A percentile compares a stretch with the other conserved stretches of the same genome.
phyloP scores from a whole-genome alignment of 2,113 vertebrate genomes.

The Zingel zingel region DNA sequence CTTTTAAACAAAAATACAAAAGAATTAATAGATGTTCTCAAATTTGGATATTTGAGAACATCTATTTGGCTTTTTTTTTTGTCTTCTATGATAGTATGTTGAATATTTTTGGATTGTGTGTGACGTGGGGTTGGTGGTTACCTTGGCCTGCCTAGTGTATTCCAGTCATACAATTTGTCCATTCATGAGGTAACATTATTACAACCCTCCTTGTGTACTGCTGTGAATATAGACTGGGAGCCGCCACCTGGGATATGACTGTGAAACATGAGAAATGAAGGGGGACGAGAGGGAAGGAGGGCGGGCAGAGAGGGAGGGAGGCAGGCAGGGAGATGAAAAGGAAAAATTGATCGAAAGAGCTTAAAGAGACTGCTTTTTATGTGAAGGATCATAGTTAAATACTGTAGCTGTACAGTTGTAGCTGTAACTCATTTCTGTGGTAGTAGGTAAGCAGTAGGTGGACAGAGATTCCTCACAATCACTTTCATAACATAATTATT shows the following conservation, averaged over 20 bases:
- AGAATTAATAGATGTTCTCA: neutral
- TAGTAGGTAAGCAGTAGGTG: conserved; percentile 15
- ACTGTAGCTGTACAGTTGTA: conserved; percentile 8
- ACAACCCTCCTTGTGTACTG: conserved; percentile 46
- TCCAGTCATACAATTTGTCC: conserved; percentile 65
- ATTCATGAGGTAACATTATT: conserved; percentile 74
- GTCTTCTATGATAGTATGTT: neutral
- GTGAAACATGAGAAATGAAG: conserved; percentile 63
- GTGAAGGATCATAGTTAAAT: conserved; percentile 32
- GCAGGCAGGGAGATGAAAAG: conserved; percentile 52
- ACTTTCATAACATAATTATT: conserved; percentile 17
- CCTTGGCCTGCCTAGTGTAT: conserved; percentile 40
- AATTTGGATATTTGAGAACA: neutral
- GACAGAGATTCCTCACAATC: conserved; percentile 17
- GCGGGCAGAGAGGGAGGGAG: neutral
- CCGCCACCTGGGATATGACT: conserved; percentile 63
- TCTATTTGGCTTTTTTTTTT: neutral
- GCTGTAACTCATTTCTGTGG: conserved; percentile 32
- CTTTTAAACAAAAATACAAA: neutral
- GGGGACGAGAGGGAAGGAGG: neutral
- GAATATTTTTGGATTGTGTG: neutral
- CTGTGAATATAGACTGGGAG: conserved; percentile 59
- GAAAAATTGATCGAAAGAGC: conserved; percentile 66
- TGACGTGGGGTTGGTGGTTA: neutral
- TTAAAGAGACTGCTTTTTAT: conserved; percentile 52